A percentile compares a stretch with the other conserved stretches of the same genome.
phyloP scores from a whole-genome alignment of 2,797 vertebrate genomes.

The Astyanax mexicanus region DNA sequence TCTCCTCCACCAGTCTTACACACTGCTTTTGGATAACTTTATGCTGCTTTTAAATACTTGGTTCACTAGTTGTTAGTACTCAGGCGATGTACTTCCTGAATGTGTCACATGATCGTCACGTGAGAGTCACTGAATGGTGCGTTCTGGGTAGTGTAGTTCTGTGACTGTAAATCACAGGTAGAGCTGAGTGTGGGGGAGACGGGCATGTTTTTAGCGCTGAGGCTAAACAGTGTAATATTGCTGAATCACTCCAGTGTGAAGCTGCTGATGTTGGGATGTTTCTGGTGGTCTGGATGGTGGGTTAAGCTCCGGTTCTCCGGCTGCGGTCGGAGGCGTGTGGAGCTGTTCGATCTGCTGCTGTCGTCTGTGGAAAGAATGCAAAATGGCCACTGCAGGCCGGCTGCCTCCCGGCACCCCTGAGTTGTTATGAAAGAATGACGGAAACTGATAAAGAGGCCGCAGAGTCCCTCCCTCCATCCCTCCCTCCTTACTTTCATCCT shows the following conservation, averaged over 20 bases:
- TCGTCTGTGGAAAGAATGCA: constrained; percentile 42
- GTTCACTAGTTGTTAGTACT: no score
- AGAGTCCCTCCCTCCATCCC: constrained; percentile 14
- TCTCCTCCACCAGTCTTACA: no score
- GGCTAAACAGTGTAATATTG: constrained; percentile 14
- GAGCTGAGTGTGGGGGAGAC: no score
- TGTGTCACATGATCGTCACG: no score
- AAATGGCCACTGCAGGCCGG: constrained; percentile 47
- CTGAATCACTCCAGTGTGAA: constrained; percentile 1
- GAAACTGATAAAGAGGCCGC: constrained; percentile 65
- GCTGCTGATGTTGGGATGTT: background rate
- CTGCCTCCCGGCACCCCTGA: constrained; percentile 27
- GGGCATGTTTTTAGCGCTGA: no score
- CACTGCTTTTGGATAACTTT: no score
- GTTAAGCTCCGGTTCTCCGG: background rate
- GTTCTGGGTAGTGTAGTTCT: no score
- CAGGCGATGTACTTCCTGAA: no score
- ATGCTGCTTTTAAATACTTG: no score
- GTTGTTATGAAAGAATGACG: constrained; percentile 53
- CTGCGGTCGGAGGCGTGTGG: background rate
- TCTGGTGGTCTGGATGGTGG: background rate
- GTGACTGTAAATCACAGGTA: no score
- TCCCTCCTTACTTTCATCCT: no score
- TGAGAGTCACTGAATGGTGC: no score
- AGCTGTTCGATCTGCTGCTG: constrained; percentile 22